These are phyloP conservation scores for Amphiprion clarkii DNA, from an alignment of 2,797 vertebrate genomes.

Conservation along the genomic window DNA sequence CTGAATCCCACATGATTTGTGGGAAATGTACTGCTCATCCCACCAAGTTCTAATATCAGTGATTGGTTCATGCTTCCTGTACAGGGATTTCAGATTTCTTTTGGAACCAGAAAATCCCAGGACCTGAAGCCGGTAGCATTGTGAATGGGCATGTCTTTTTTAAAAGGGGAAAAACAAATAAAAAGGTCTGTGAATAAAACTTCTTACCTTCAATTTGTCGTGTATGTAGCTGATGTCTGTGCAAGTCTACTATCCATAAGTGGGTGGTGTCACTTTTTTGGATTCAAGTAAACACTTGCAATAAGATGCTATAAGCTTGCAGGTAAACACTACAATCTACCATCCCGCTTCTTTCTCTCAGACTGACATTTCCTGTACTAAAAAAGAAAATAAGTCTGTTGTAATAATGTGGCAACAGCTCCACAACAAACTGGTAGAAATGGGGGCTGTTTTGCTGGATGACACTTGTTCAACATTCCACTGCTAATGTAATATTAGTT, in stretches of 20 bases:
- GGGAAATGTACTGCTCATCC: constrained; percentile 27
- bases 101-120: neutral
- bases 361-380: too few species aligned
- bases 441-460: too few species aligned
- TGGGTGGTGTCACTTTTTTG: neutral
- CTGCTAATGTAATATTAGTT: too few species aligned
- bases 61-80: constrained; percentile 26
- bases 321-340: neutral
- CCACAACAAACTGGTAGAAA: too few species aligned
- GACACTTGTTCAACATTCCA: too few species aligned
- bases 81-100: neutral
- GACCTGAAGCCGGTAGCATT: neutral
- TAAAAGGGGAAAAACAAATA: too few species aligned
- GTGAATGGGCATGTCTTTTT: too few species aligned
- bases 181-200: too few species aligned
- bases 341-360: too few species aligned
- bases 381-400: too few species aligned
- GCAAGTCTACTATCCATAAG: neutral
- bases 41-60: constrained; percentile 19
- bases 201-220: neutral
- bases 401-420: too few species aligned
- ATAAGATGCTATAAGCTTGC: neutral
- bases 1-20: constrained; percentile 18
- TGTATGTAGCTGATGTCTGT: neutral
- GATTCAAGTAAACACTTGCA: neutral